Base-by-base conservation (phyloP, 2,113 vertebrate species). In the Prionailurus viverrinus region DNA sequence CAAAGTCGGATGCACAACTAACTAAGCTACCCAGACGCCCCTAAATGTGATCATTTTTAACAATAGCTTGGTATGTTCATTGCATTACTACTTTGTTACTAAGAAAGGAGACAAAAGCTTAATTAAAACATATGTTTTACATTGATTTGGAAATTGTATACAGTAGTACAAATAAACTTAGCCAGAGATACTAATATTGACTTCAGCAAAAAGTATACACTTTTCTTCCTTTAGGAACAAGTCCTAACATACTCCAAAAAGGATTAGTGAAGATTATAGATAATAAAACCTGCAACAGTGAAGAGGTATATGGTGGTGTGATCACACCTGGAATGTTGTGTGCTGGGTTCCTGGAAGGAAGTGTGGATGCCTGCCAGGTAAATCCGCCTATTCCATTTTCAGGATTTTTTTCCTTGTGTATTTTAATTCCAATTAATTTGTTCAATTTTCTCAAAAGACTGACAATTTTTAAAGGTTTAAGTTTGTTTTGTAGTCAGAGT, bases 281-380 rank as follows among this genome's bases (percentile, higher is more conserved):
- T 91, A 99, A 99, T 91, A 98, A 99, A 0, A 99, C 99, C 58
- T 99, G 99, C 95, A 98, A 99, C 73, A 98, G 87, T 61, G 48
- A 89, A 97, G 95, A 98, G 98, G 98, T 98, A 31, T 99, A 99
- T 0, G 58, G 15, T 0, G 99, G 99, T 2, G 98, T 98, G 91
- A 94, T 99, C 98, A 99, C 99, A 4, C 99, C 99, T 45, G 99
- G 99, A 86, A 99, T 99, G 99, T 2, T 99, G 97, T 99, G 99
- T 94, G 99, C 99, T 0, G 99, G 99, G 61, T 97, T 99, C 71
- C 97, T 99, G 79, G 29, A 27, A 8, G 99, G 99, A 96, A 99
- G 98, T 83, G 98, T 99, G 41, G 99, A 99, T 98, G 99, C 99
- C 83, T 99, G 99, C 97, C 99, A 99, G 99, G 99, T 99, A 99